phyloP scores from a whole-genome alignment of 1,140 invertebrate genomes.

The Zaprionus davidi region DNA sequence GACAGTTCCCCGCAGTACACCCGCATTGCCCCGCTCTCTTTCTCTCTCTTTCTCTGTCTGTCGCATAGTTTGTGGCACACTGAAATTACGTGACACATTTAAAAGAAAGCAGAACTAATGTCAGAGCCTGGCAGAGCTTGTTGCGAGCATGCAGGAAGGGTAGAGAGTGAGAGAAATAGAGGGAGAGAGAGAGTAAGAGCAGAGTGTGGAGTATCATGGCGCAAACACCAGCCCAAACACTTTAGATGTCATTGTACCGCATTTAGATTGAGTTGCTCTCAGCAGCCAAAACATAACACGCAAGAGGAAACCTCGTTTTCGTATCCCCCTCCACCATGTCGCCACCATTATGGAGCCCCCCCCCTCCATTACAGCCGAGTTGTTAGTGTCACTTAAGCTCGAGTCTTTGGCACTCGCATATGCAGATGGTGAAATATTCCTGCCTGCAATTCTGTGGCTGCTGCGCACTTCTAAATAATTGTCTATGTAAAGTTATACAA shows the following conservation, averaged over 20 bases:
- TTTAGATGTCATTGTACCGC: constrained; percentile 82
- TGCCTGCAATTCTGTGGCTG: constrained; percentile 37
- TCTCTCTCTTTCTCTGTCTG: constrained; percentile 10
- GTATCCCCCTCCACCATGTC: neutral
- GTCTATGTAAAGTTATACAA: constrained; percentile 78
- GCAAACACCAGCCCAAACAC: constrained; percentile 69
- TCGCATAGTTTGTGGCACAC: constrained; percentile 29
- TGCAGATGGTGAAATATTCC: constrained; percentile 58
- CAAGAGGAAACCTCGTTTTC: constrained; percentile 32
- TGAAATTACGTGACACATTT: constrained; percentile 82
- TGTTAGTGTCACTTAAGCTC: constrained; percentile 80
- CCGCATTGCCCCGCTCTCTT: neutral
- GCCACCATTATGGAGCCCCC: neutral
- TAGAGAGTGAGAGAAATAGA: too few species aligned
- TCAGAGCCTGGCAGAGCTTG: constrained; percentile 52
- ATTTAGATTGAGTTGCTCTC: constrained; percentile 81
- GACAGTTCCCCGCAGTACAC: constrained; percentile 14
- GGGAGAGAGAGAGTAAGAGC: neutral
- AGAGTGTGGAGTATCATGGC: constrained; percentile 1
- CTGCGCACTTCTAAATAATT: constrained; percentile 79
- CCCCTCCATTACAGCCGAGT: constrained; percentile 25
- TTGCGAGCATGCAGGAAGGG: constrained; percentile 9
- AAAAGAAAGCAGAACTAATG: constrained; percentile 81
- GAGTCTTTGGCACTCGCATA: constrained; percentile 73
- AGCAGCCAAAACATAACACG: constrained; percentile 78